A percentile compares a stretch with the other conserved stretches of the same genome.
Conservation (phyloP, 2,113 vertebrate species). For the Prinia subflava region DNA sequence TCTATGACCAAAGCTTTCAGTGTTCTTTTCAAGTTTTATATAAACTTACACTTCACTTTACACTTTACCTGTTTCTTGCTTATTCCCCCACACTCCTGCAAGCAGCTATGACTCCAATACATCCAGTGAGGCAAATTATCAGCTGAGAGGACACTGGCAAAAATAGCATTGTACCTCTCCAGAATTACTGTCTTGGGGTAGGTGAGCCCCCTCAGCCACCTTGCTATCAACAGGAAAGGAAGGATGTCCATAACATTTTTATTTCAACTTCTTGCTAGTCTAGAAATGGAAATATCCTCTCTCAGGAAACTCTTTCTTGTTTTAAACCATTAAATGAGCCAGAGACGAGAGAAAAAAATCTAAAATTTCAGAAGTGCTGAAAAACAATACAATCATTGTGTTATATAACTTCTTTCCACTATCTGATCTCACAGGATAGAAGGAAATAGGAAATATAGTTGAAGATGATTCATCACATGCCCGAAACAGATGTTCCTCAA, state of each 20-base stretch:
- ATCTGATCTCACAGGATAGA: background rate
- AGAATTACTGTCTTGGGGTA: background rate
- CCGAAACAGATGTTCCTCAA: slow-evolving; percentile 15
- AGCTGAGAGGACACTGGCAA: background rate
- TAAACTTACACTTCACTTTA: background rate
- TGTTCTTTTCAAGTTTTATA: background rate
- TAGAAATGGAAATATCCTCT: background rate
- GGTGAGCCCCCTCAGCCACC: background rate
- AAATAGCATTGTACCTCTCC: background rate
- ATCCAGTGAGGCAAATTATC: background rate
- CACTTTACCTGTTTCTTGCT: background rate
- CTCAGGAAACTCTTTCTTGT: background rate
- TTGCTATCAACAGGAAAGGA: background rate
- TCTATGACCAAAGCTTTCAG: background rate
- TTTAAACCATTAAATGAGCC: background rate
- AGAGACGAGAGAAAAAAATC: background rate
- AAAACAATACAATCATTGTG: background rate
- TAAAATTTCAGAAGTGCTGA: background rate
- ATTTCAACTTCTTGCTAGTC: background rate
- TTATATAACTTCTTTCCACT: slow-evolving; percentile 9
- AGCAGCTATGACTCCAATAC: background rate
- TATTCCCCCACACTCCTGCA: background rate
- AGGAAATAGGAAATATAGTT: slow-evolving; percentile 29
- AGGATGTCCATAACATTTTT: background rate
- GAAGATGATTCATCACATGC: slow-evolving; percentile 34